Base-by-base conservation (phyloP, 2,113 vertebrate species). In the Mustela lutreola region DNA sequence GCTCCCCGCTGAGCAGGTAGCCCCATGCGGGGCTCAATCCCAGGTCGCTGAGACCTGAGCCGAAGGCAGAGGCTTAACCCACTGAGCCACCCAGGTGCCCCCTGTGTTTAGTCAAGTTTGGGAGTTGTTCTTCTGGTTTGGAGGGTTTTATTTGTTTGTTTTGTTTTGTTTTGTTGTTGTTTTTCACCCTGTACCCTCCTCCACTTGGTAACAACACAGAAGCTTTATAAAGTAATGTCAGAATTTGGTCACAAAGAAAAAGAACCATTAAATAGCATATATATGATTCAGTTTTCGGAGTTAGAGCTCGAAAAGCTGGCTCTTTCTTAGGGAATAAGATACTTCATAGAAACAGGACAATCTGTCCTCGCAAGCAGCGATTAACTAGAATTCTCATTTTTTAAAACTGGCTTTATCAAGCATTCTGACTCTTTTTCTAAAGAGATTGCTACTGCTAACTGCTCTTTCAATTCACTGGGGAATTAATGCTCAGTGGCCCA, bases 331-430 rank as follows among this genome's bases (percentile, higher is more conserved):
- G 26, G 92, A 96, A 87, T 67, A 26, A 90, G 39, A 45, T 80
- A 65, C 67, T 96, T 80, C 75, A 88, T 92, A 92, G 67, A 97
- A 96, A 53, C 53, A 80, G 88, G 42, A 71, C 80, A 92, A 11
- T 87, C 87, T 89, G 76, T 81, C 76, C 63, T 94, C 63, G 26
- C 62, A 92, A 56, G 36, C 88, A 71, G 50, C 14, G 2, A 91
- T 94, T 96, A 85, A 95, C 75, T 94, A 89, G 28, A 88, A 87
- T 95, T 96, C 83, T 93, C 60, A 48, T 71, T 95, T 80, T 92
- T 94, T 63, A 22, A 60, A 86, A 95, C 94, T 87, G 87, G 31
- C 58, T 90, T 97, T 87, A 91, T 91, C 50, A 50, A 80, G 36
- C 86, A 65, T 88, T 95, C 63, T 11, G 21, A 73, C 33, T 90